Evolutionary conservation across 35 echinoderm and acorn worm genomes (phyloP).

Genomic region (Amphiura filiformis): DNA sequence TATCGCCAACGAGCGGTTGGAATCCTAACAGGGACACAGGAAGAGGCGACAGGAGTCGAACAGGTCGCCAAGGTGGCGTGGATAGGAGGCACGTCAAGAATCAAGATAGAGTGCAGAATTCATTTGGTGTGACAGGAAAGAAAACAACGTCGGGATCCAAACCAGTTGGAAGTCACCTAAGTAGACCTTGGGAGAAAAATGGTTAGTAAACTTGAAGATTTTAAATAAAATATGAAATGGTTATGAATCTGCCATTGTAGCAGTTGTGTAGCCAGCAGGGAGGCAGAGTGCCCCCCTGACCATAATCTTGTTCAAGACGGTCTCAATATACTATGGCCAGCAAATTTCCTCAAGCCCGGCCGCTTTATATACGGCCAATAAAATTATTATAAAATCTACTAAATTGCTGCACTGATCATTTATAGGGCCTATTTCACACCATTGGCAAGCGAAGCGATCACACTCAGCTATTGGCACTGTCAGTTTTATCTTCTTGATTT

Average conservation of each 20-base stretch:
- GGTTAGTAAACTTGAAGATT: background rate
- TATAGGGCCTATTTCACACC: too few relatives aligned
- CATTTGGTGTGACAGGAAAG: background rate
- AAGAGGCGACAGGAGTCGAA: background rate
- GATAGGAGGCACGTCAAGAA: conserved; percentile 47
- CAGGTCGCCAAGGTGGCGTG: background rate
- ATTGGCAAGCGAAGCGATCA: too few relatives aligned
- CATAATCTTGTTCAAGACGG: too few relatives aligned
- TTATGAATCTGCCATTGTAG: background rate
- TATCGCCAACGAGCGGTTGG: background rate
- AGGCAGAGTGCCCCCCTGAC: too few relatives aligned
- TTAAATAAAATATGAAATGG: background rate
- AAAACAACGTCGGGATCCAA: background rate
- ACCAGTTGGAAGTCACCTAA: background rate
- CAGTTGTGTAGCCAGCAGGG: too few relatives aligned
- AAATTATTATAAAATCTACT: too few relatives aligned
- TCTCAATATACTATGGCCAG: too few relatives aligned
- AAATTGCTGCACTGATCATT: too few relatives aligned
- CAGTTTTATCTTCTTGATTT: too few relatives aligned
- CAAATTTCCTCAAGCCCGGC: background rate
- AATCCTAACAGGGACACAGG: background rate
- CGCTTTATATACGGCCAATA: too few relatives aligned
- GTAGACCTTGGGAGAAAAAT: background rate
- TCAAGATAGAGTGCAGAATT: conserved; percentile 51
- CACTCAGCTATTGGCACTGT: too few relatives aligned